A percentile compares a stretch with the other conserved stretches of the same genome.
Conservation (phyloP, 2,888 invertebrate genomes). For the Cataglyphis cursor region DNA sequence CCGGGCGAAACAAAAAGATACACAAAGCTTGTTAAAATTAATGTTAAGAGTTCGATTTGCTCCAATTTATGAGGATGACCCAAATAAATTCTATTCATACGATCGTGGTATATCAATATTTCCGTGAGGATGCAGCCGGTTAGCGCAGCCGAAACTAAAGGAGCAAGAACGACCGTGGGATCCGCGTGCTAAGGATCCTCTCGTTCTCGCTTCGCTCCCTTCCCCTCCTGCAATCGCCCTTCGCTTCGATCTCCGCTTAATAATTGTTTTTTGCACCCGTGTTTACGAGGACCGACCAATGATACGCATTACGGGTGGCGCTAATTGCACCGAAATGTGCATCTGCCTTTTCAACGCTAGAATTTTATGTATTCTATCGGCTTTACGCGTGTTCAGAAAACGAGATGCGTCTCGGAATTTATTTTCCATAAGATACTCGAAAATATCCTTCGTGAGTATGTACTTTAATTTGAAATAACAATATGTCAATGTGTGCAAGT, state of each 20-base stretch:
- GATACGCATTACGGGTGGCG: conserved; percentile 78
- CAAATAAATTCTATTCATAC: conserved; percentile 28
- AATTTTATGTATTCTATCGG: not conserved
- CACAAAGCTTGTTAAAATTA: not conserved
- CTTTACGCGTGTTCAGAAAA: not conserved
- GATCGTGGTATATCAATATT: conserved; percentile 36
- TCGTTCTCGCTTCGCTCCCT: conserved; percentile 53
- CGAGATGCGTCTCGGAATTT: not conserved
- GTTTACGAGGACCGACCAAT: conserved; percentile 75
- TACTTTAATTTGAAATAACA: not conserved
- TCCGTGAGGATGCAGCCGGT: not conserved
- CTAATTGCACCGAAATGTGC: conserved; percentile 65
- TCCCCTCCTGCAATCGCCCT: conserved; percentile 54
- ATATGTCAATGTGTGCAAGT: not conserved
- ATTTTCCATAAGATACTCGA: not conserved
- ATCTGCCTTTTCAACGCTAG: conserved; percentile 45
- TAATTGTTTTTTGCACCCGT: conserved; percentile 73
- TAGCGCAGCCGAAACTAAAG: conserved; percentile 40
- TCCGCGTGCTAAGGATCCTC: conserved; percentile 63
- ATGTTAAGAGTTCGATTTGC: not conserved
- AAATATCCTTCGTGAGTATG: not conserved
- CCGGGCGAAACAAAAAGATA: not conserved
- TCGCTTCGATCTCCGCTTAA: conserved; percentile 72
- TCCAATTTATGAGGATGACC: not conserved
- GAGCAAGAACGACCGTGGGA: conserved; percentile 64